Base-by-base conservation (phyloP, 2,797 vertebrate species). In the Melanotaenia nigrans region DNA sequence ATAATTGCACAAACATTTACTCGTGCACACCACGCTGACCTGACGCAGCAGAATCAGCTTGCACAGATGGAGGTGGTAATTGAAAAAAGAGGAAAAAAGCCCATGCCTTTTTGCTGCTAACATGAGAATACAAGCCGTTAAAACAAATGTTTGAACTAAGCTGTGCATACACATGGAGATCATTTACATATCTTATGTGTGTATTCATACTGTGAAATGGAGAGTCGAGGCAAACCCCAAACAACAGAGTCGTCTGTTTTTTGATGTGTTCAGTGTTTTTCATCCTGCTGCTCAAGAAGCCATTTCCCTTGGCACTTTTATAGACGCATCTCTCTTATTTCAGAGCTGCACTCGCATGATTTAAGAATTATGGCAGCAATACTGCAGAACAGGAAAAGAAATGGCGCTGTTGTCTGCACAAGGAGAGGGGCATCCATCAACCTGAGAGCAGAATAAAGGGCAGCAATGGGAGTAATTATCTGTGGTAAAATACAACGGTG, bases 391-490 rank as follows among this genome's bases (percentile, higher is more conserved):
- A 71, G 68, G 62, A 78, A 79, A 75, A 20, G 24, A 73, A 73
- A 73, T 38, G n/a, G 68, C 47, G 54, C 47, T 57, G 45, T 81
- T 85, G 73, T 83, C 72, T 85, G 59, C 14, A 36, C 61, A 53
- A 56, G 42, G 45, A 58, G 58, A 77, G 71, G 70, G 30, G 60
- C 81, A 88, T 88, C 78, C 65, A 80, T 90, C 88, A 89, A 68
- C 62, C 38, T 32, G 60, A 82, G 87, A 69, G 38, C 75, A 73
- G 53, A 79, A 78, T 73, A 75, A 79, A 83, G 68, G 81, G 57
- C 71, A 82, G 81, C 79, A 79, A 75, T 77, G 81, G 81, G 81
- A 81, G 83, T 86, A 86, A 90, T 89, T 89, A 86, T 79, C 63
- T 84, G 80, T 77, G 69, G 54, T 77, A 69, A 84, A 81, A 85